Conservation (phyloP, 2,888 invertebrate genomes). For the Ecliptopera silaceata region DNA sequence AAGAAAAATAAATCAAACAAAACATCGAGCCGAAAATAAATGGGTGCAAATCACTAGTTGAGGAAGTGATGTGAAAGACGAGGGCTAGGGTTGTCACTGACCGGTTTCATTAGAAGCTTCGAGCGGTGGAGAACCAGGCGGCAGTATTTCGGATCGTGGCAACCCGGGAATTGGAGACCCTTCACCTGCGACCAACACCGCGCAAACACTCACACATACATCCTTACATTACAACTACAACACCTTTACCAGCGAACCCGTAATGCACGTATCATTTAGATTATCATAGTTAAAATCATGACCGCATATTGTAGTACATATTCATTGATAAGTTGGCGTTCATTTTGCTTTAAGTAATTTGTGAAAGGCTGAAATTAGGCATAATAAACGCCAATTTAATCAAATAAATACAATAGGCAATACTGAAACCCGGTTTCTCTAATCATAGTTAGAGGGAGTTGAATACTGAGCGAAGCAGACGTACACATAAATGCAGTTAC, state of each 20-base stretch:
- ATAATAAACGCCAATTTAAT: conserved; percentile 2
- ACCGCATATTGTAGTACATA: not conserved
- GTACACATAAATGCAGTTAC: conserved; percentile 57
- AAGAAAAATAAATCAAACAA: conserved; percentile 46
- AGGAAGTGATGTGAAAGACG: conserved; percentile 49
- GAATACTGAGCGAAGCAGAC: conserved; percentile 57
- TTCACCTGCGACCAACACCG: conserved; percentile 90
- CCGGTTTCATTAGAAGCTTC: conserved; percentile 97
- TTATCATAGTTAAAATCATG: conserved; percentile 4
- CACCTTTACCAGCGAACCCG: not conserved
- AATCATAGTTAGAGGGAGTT: conserved; percentile 7
- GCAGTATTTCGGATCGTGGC: conserved; percentile 97
- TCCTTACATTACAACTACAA: conserved; percentile 33
- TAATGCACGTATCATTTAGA: not conserved
- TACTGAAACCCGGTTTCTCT: conserved; percentile 5
- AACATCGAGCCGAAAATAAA: conserved; percentile 57
- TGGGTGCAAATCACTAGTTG: conserved; percentile 51
- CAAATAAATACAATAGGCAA: conserved; percentile 7
- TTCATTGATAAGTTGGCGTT: not conserved
- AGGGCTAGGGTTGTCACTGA: conserved; percentile 84
- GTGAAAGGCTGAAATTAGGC: not conserved
- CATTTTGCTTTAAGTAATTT: too few species aligned
- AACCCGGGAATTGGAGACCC: conserved; percentile 97
- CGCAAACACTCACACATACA: conserved; percentile 51
- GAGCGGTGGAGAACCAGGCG: conserved; percentile 98